A percentile compares a stretch with the other conserved stretches of the same genome.
Conservation (phyloP, 1,140 invertebrate species). For the Drosophila leontia region DNA sequence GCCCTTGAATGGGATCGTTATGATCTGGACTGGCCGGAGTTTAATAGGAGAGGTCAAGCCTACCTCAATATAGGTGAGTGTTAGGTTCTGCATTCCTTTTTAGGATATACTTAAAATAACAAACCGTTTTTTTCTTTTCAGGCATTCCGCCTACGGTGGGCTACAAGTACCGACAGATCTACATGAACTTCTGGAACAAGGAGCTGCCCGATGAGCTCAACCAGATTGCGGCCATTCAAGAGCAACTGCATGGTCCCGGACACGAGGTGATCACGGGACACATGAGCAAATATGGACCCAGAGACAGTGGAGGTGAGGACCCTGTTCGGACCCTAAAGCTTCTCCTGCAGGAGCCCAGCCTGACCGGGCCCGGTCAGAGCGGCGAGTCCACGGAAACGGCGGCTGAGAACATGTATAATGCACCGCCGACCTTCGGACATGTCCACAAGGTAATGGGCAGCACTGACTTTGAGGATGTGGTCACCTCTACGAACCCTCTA, state of each 20-base stretch:
- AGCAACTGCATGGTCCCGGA: constrained; percentile 56
- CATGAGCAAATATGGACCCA: constrained; percentile 78
- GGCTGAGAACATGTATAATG: constrained; percentile 84
- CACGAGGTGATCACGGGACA: constrained; percentile 81
- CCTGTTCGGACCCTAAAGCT: constrained; percentile 77
- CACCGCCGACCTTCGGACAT: constrained; percentile 77
- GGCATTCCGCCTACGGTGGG: constrained; percentile 86
- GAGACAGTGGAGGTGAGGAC: constrained; percentile 75
- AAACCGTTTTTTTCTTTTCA: not conserved
- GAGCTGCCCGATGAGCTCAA: constrained; percentile 88
- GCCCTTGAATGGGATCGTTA: constrained; percentile 88
- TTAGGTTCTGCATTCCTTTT: too few species aligned
- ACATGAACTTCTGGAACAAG: constrained; percentile 91
- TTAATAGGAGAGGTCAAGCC: constrained; percentile 89
- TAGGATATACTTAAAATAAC: too few species aligned
- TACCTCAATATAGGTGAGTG: constrained; percentile 91
- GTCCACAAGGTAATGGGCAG: constrained; percentile 51
- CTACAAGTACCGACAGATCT: constrained; percentile 88
- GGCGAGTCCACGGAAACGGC: constrained; percentile 56
- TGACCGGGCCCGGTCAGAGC: constrained; percentile 17
- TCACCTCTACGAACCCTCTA: constrained; percentile 7
- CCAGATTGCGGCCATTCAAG: constrained; percentile 84
- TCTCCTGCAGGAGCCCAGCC: constrained; percentile 62
- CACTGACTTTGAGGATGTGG: constrained; percentile 31
- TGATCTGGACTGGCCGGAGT: constrained; percentile 92